Evolutionary conservation across 1,140 invertebrate species (phyloP), one percentile per base, ranked within the genome.

Genomic region (Diorhabda carinulata): DNA sequence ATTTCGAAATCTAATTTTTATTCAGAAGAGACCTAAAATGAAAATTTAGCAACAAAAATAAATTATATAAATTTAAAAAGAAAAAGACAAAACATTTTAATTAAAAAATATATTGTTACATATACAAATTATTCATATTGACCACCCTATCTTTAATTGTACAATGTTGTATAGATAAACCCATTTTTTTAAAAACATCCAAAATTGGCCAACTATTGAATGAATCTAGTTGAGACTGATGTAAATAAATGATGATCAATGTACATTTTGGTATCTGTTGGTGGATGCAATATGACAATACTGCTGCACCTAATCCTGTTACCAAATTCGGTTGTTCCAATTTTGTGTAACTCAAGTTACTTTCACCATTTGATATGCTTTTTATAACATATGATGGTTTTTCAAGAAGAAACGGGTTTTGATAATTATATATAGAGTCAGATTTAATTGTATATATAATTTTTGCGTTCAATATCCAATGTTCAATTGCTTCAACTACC

Each of bases 291-390:
- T 75, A 79, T 10, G 74, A 72, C 8, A 78, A 68, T 25, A 78
- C 64, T 44, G 57, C 67, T 43, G 77, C 75, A 59, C 70, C 70
- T 52, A 79, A 64, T 9, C 76, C 76, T 61, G 73, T 70, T n/a
- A 79, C 59, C 63, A 78, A 61, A 68, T 79, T 79, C 10, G 78
- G 78, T 7, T 72, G 59, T 69, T 77, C 70, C 41, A 79, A 70
- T 68, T 66, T 57, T 64, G 63, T 69, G 60, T 67, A 70, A 65
- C 70, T 68, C 47, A 45, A 62, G 59, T 63, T 67, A 5, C 64
- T 66, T n/a, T 43, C 68, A 45, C 61, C 57, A 56, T 63, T 73
- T 8, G 74, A 73, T 7, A 76, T 65, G 40, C 47, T 71, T 52
- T 70, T 69, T 9, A 74, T 70, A 25, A 77, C 66, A 43, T 68